Base-by-base conservation (phyloP, 2,888 invertebrate species). In the Andrena marginata region DNA sequence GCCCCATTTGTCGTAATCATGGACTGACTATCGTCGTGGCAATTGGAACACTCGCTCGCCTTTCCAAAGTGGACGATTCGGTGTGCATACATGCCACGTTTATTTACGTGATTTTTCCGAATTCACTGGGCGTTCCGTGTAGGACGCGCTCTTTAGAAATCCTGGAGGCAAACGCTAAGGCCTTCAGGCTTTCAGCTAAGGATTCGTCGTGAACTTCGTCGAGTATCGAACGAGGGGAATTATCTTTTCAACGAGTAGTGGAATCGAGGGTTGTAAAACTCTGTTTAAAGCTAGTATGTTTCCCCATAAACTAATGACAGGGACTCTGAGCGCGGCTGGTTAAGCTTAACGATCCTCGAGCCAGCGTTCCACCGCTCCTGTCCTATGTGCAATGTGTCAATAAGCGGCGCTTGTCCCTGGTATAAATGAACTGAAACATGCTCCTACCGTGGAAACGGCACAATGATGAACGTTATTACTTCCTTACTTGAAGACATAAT, bases 391-490 rank as follows among this genome's bases (percentile, higher is more conserved):
- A 33, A 72, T 72, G 67, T 78, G 72, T 80, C 78, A 63, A 80
- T 78, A 68, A 10, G 56, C 67, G 26, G 2, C 48, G 67, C 42
- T 73, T 63, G 67, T 85, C 72, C 10, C 49, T 23, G 35, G 48
- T 69, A 76, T 64, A 68, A 77, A 80, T 77, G 60, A 31, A 84
- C 67, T 71, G 80, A 64, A 81, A 79, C 78, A 82, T 72, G 69
- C 33, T 64, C 65, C 72, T 68, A 69, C 65, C 71, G 60, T 31
- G 35, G 65, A 51, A 49, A 68, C 74, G 26, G 63, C 70, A 71
- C 72, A 64, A 82, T 86, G 85, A 87, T 82, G 77, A 80, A 87
- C 81, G 87, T 80, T 81, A 77, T 70, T 83, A 83, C 80, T 67
- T 64, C 67, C 59, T 31, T 51, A 70, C 73, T 80, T 84, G 79